phyloP scores from a whole-genome alignment of 2,797 vertebrate species.

The Gambelia wislizenii region DNA sequence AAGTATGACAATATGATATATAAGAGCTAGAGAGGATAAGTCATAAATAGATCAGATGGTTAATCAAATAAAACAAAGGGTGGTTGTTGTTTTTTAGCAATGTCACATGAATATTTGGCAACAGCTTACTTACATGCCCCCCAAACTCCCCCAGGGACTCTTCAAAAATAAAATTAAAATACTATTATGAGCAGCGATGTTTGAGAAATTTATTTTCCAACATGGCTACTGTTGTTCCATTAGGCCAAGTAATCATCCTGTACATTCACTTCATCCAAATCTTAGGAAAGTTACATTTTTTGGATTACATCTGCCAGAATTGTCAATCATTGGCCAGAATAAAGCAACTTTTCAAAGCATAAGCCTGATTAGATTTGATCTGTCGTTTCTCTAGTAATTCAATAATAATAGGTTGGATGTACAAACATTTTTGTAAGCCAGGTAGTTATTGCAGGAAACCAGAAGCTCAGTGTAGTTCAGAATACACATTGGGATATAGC shows the following conservation, averaged over 20 bases:
- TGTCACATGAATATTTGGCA: not conserved
- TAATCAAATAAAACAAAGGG: not conserved
- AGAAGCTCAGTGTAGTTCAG: not conserved
- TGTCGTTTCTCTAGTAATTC: not conserved
- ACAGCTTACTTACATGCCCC: too few relatives aligned
- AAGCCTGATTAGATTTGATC: not conserved
- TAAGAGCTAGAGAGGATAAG: not conserved
- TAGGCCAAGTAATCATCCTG: not conserved
- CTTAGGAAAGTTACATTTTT: too few relatives aligned
- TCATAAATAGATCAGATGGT: not conserved
- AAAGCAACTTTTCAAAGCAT: not conserved
- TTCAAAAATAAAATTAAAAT: not conserved
- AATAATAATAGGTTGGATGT: not conserved
- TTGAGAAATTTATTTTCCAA: not conserved
- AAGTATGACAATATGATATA: not conserved
- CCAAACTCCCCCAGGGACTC: too few relatives aligned
- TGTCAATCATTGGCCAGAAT: too few relatives aligned
- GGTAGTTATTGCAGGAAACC: not conserved
- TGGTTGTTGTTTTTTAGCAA: not conserved
- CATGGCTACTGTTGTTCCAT: not conserved
- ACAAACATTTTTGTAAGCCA: not conserved
- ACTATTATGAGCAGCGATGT: not conserved
- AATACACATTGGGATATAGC: not conserved
- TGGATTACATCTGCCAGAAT: too few relatives aligned
- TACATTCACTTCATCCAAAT: too few relatives aligned